Evolutionary conservation across 1,140 invertebrate species (phyloP), one percentile per base, ranked within the genome.

Genomic region (Aethina tumida): DNA sequence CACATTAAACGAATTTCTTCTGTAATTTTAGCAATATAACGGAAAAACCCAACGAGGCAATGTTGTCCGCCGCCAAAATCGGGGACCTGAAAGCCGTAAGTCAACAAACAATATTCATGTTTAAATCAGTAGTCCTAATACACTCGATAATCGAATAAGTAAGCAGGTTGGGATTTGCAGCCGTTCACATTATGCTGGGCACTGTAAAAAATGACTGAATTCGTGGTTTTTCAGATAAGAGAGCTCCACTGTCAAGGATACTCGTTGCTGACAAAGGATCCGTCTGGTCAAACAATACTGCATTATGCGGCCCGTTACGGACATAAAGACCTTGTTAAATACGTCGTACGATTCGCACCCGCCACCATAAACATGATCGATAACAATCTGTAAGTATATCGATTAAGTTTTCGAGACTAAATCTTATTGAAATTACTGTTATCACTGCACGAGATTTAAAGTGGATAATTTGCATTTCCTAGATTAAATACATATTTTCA

Each of bases 251-350:
- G 73, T 35, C 74, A 79, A 49, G 89, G 90, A 27, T 91, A 78
- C 59, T 91, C 87, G 26, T 64, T 95, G 8, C 64, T 90, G 43
- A 86, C 85, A 22, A 85, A 86, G 49, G 89, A 95, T 62, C 69
- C 79, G 27, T 76, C 68, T 39, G 90, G 90, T 3, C 88, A 93
- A 68, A 94, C 90, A 27, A 83, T 87, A 19, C 68, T 97, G 37
- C 92, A 96, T 62, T 75, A 89, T 43, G 87, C 85, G 9, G 79
- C 88, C 10, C 71, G 80, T 41, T 81, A 84, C 54, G 90, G 90
- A 10, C 79, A 92, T 65, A 88, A 87, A 54, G 84, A 92, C 55
- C 81, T 95, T 36, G 79, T 95, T 6, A 81, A 85, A 60, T 95
- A 90, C 58, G 72, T 95, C 19, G 81, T 94, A 35, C 80, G 85